Evolutionary conservation across 2,113 vertebrate genomes (phyloP), one percentile per base, ranked within the genome.

Genomic region (Notarius lentiginosus): DNA sequence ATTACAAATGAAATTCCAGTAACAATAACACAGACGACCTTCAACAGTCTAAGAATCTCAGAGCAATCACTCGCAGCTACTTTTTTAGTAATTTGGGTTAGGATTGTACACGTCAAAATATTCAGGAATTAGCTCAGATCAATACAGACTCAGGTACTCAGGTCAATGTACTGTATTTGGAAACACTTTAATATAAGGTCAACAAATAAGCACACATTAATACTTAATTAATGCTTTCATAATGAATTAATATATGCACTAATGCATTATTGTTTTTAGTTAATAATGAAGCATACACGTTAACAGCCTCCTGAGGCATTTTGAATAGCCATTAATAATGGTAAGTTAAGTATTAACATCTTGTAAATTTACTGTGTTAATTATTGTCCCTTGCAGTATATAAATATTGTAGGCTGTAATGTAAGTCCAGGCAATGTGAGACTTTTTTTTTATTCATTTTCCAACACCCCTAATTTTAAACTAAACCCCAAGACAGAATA

Each of bases 11-110:
- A 81, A 56, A 58, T 80, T 58, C 30, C 30, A 70, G 49, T 20
- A 34, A 55, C 51, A 68, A 30, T 66, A 86, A 66, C 84, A 56
- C 84, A 18, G 47, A 79, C 41, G 17, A 65, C 49, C 75, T 56
- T 66, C 61, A 63, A 22, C 41, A 76, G 1, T 58, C 27, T 77
- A 51, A n/a, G 76, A 18, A 15, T 30, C 53, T 10, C 9, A 7
- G n/a, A 79, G n/a, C 41, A 24, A 77, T 47, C 22, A 77, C 75
- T 58, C n/a, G 34, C n/a, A 58, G 76, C n/a, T 79, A 56, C 76
- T 18, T 18, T 79, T 53, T 79, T 79, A 5, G 72, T 12, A 49
- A 49, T 49, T 47, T 12, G 0, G 20, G 12, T 17, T 53, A n/a
- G 11, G 7, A 56, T 56, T 56, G 24, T 2, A 79, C 47, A 17